phyloP scores from a whole-genome alignment of 1,140 invertebrate genomes.

The Drosophila melanogaster region DNA sequence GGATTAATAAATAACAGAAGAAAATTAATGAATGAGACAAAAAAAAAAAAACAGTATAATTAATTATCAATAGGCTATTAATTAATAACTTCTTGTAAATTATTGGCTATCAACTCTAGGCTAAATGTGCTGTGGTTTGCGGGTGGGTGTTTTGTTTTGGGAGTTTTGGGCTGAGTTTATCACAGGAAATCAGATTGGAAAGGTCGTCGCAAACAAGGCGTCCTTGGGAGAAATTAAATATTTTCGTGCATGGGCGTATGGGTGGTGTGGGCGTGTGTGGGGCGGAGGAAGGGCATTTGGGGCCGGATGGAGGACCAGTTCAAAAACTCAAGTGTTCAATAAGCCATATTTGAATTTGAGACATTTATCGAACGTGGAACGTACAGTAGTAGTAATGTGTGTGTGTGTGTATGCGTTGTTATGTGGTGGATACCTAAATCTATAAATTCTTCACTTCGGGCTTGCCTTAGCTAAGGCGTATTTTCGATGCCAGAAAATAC shows the following conservation, averaged over 20 bases:
- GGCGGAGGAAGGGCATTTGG: conserved; percentile 5
- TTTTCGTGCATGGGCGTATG: conserved; percentile 3
- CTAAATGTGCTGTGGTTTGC: conserved; percentile 46
- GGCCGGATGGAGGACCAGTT: neutral
- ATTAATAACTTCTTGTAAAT: conserved; percentile 60
- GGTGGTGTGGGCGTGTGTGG: conserved; percentile 1
- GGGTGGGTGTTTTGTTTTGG: neutral
- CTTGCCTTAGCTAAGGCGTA: conserved; percentile 82
- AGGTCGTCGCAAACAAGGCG: conserved; percentile 30
- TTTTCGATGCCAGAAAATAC: conserved; percentile 88
- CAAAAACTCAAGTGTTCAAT: conserved; percentile 51
- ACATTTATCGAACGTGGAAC: conserved; percentile 54
- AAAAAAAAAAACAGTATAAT: conserved; percentile 46
- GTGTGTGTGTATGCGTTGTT: conserved; percentile 5
- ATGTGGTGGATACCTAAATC: conserved; percentile 19
- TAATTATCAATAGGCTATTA: conserved; percentile 62
- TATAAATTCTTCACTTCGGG: conserved; percentile 37
- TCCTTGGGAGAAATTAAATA: conserved; percentile 11
- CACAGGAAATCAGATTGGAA: conserved; percentile 63
- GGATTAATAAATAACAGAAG: conserved; percentile 61
- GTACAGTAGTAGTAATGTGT: conserved; percentile 30
- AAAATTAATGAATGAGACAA: conserved; percentile 44
- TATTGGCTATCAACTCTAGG: conserved; percentile 58
- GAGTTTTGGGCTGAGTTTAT: conserved; percentile 58
- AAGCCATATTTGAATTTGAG: conserved; percentile 73